These are phyloP conservation scores for Etheostoma spectabile DNA, from an alignment of 2,113 vertebrate species.

Conservation along the genomic window DNA sequence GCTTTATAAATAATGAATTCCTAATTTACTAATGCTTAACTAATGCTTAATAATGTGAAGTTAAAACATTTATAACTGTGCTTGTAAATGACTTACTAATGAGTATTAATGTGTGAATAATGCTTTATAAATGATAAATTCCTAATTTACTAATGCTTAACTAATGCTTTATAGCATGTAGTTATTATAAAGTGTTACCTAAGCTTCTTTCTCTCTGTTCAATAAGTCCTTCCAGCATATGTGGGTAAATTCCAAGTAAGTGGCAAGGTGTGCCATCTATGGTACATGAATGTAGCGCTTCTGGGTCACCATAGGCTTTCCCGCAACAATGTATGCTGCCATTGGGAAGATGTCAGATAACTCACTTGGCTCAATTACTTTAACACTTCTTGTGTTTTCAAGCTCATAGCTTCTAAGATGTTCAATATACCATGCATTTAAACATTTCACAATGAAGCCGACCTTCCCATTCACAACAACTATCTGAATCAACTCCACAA, in stretches of 20 bases:
- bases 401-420: conserved; percentile 22
- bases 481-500: conserved; percentile 24
- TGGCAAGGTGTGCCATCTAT: neutral
- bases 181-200: too few species aligned
- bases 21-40: too few species aligned
- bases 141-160: too few species aligned
- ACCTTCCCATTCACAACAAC: neutral
- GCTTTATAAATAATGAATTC: too few species aligned
- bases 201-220: too few species aligned
- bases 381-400: conserved; percentile 8
- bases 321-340: conserved; percentile 6
- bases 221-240: too few species aligned
- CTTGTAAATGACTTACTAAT: too few species aligned
- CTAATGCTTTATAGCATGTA: too few species aligned
- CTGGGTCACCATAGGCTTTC: neutral
- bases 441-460: conserved; percentile 10
- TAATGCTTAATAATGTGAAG: too few species aligned
- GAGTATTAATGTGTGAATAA: too few species aligned
- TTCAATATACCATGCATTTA: conserved; percentile 6
- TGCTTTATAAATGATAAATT: too few species aligned
- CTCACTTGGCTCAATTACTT: neutral
- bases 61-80: too few species aligned
- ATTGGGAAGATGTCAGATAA: conserved; percentile 12
- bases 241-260: neutral
- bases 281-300: neutral